A percentile compares a stretch with the other conserved stretches of the same genome.
These are phyloP conservation scores for Aporophyla nigra DNA, from an alignment of 2,888 invertebrate genomes.

Conservation along the genomic window DNA sequence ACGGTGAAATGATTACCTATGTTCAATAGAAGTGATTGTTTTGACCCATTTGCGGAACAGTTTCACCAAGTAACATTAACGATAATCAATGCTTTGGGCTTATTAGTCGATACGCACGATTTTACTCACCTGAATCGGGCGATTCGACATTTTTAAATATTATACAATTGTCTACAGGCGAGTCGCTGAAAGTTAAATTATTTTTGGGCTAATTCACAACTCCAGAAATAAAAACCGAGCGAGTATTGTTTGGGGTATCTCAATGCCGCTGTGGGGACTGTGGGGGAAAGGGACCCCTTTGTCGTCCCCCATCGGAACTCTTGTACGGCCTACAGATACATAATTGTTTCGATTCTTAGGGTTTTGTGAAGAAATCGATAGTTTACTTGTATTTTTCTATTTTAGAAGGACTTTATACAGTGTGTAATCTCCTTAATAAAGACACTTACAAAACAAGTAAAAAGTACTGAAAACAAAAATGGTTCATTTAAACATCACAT, in stretches of 20 bases:
- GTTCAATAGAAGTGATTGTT: no score
- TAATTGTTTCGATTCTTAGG: constrained; percentile 42
- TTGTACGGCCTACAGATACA: constrained; percentile 23
- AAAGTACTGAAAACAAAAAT: neutral
- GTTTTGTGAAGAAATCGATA: constrained; percentile 37
- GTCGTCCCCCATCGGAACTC: constrained; percentile 36
- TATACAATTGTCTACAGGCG: no score
- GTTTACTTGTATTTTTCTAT: constrained; percentile 2
- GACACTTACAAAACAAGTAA: neutral
- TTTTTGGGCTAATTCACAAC: no score
- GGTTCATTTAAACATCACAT: neutral
- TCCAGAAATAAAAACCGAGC: constrained; percentile 8
- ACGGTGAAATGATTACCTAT: no score
- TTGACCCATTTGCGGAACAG: no score
- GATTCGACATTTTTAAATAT: no score
- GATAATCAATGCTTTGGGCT: no score
- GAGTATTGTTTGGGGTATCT: constrained; percentile 36
- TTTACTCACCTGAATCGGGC: no score
- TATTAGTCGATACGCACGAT: no score
- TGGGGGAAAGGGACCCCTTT: constrained; percentile 30
- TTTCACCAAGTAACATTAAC: no score
- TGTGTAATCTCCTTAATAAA: neutral
- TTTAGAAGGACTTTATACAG: neutral
- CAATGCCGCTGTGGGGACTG: constrained; percentile 18
- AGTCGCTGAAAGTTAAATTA: no score